Percentiles rank a stretch among this genome's conserved stretches.
Evolutionary conservation across 2,888 invertebrate species (phyloP).

Genomic region (Lithophane socia): DNA sequence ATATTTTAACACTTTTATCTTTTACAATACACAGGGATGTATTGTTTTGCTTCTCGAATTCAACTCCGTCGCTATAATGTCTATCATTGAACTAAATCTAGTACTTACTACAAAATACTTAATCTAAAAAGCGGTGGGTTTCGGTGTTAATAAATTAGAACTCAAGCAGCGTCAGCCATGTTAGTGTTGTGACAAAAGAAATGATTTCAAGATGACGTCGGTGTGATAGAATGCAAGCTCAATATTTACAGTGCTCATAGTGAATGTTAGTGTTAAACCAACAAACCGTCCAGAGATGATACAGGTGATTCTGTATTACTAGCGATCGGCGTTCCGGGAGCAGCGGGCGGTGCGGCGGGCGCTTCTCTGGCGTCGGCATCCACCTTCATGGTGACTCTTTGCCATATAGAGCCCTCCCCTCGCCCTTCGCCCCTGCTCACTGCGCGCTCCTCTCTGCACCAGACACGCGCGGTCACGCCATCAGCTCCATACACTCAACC

Average conservation of each 20-base stretch:
- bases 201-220: constrained; percentile 54
- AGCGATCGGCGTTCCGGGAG: constrained; percentile 78
- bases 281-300: constrained; percentile 88
- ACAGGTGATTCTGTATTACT: constrained; percentile 88
- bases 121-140: constrained; percentile 43
- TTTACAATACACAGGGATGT: neutral
- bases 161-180: constrained; percentile 65
- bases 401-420: constrained; percentile 78
- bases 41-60: neutral
- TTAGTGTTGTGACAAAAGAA: constrained; percentile 63
- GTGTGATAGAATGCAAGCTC: constrained; percentile 70
- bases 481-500: constrained; percentile 74
- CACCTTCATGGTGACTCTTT: constrained; percentile 80
- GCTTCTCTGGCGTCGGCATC: constrained; percentile 82
- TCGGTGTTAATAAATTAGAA: constrained; percentile 47
- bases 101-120: constrained; percentile 35
- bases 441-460: constrained; percentile 81
- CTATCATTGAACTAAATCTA: constrained; percentile 34
- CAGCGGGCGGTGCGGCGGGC: constrained; percentile 76
- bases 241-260: constrained; percentile 73
- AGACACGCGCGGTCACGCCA: constrained; percentile 81
- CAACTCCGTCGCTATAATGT: constrained; percentile 1
- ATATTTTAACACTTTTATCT: constrained; percentile 8
- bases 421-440: constrained; percentile 73
- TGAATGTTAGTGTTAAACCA: constrained; percentile 78